phyloP scores from a whole-genome alignment of 2,888 invertebrate species.

The Trachelus troglodyta region DNA sequence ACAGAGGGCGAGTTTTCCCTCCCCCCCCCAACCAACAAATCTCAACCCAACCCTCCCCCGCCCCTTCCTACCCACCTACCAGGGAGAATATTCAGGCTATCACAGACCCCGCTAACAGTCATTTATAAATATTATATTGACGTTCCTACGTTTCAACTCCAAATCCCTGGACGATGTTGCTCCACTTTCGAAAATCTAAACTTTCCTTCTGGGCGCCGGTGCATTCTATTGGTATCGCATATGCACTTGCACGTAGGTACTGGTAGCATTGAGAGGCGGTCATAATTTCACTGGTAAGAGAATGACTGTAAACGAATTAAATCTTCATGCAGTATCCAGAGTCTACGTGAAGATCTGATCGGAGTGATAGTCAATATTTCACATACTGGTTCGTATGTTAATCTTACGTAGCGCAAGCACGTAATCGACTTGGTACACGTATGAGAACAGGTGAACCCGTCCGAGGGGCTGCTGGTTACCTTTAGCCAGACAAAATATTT shows the following conservation, averaged over 20 bases:
- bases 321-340: neutral
- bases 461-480: constrained; percentile 36
- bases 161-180: neutral
- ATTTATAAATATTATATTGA: constrained; percentile 59
- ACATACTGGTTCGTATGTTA: neutral
- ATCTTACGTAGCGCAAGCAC: neutral
- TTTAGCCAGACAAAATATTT: constrained; percentile 54
- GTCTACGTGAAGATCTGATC: neutral
- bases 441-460: neutral
- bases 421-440: neutral
- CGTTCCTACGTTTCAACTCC: constrained; percentile 11
- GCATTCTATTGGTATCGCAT: neutral
- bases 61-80: constrained; percentile 25
- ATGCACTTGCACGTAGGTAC: neutral
- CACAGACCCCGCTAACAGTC: constrained; percentile 44
- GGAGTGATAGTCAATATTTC: neutral
- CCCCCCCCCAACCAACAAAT: neutral
- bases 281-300: neutral
- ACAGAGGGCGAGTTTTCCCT: neutral
- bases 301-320: neutral
- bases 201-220: neutral
- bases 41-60: constrained; percentile 19
- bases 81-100: constrained; percentile 44
- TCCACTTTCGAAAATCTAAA: neutral
- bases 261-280: neutral